Conservation (phyloP, 2,888 invertebrate genomes). For the Tridacna crocea region DNA sequence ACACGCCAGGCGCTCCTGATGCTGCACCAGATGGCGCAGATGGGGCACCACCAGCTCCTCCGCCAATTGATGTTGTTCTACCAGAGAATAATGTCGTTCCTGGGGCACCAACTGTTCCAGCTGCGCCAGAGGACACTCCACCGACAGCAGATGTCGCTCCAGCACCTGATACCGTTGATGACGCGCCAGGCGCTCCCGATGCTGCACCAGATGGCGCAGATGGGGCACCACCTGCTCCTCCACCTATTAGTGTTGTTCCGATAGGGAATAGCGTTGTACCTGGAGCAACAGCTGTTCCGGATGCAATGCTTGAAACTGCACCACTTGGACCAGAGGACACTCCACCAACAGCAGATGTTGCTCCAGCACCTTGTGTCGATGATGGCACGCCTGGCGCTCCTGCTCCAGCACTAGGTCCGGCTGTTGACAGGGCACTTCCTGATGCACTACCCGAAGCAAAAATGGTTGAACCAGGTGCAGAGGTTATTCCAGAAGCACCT, state of each 20-base stretch:
- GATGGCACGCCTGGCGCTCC: background rate
- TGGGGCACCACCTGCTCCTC: background rate
- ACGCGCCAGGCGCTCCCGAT: background rate
- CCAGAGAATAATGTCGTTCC: background rate
- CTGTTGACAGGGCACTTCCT: background rate
- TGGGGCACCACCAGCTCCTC: background rate
- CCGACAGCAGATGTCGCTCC: background rate
- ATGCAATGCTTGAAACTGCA: background rate
- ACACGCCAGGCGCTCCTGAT: no score
- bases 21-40: background rate
- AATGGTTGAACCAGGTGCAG: background rate
- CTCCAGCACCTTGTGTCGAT: background rate
- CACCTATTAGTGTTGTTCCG: background rate
- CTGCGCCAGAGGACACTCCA: background rate
- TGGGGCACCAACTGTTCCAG: background rate
- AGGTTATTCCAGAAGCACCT: background rate
- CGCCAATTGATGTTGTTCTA: background rate
- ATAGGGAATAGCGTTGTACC: background rate
- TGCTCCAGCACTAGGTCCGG: background rate
- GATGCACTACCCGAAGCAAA: background rate
- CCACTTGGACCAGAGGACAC: background rate
- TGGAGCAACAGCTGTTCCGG: conserved; percentile 1
- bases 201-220: background rate
- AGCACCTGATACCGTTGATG: background rate
- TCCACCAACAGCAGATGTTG: background rate